A percentile compares a stretch with the other conserved stretches of the same genome.
Conservation (phyloP, 2,888 invertebrate genomes). For the Drosophila birchii region DNA sequence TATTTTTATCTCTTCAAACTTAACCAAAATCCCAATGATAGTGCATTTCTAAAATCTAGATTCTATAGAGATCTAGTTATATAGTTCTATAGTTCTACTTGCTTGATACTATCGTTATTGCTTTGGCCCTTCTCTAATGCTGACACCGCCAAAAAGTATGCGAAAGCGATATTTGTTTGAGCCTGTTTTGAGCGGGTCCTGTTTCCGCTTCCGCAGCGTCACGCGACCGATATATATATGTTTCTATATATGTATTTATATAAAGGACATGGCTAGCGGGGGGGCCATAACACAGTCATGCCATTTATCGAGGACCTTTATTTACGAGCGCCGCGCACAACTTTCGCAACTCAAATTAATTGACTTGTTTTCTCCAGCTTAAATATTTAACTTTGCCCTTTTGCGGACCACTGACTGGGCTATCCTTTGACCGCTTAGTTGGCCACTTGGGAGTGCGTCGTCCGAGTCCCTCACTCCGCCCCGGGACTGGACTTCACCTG, state of each 20-base stretch:
- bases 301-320: constrained; percentile 29
- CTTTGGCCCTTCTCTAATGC: constrained; percentile 5
- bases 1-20: background rate
- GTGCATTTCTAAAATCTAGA: background rate
- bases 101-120: background rate
- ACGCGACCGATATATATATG: constrained; percentile 22
- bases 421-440: constrained; percentile 80
- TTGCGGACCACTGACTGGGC: constrained; percentile 57
- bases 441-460: constrained; percentile 75
- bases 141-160: constrained; percentile 44
- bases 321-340: constrained; percentile 38
- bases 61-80: background rate
- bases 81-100: background rate
- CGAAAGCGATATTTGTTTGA: constrained; percentile 49
- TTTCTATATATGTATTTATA: constrained; percentile 6
- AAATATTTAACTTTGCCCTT: constrained; percentile 82
- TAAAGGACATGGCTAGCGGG: constrained; percentile 14
- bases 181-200: constrained; percentile 9
- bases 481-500: constrained; percentile 1
- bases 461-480: background rate
- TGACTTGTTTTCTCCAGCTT: constrained; percentile 82
- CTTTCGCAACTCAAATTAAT: constrained; percentile 80
- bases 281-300: constrained; percentile 7
- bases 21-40: background rate
- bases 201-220: constrained; percentile 32